Conservation (phyloP, 1,140 invertebrate species). For the Brachionus rotundiformis region DNA sequence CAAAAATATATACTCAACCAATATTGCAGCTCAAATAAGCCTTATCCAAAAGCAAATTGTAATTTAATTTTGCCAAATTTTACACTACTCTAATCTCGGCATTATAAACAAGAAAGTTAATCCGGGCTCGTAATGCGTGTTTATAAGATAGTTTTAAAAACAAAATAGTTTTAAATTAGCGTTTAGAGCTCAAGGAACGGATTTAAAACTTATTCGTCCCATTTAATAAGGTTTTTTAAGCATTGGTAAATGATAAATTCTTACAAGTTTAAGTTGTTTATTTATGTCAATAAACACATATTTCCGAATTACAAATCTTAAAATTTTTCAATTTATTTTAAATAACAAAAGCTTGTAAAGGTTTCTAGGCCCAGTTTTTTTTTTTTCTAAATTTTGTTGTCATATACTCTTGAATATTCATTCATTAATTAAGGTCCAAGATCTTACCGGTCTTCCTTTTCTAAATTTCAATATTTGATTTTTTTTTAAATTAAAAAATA, state of each 20-base stretch:
- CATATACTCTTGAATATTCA: background rate
- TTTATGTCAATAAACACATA: conserved; percentile 40
- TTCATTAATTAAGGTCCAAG: background rate
- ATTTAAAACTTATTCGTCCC: background rate
- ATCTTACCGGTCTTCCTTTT: background rate
- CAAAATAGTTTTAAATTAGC: conserved; percentile 20
- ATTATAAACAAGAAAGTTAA: conserved; percentile 46
- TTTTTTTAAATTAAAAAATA: background rate
- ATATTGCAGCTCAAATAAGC: background rate
- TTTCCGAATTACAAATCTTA: conserved; percentile 32
- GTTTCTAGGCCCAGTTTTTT: background rate
- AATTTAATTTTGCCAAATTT: conserved; percentile 12
- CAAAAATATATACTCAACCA: conserved; percentile 5
- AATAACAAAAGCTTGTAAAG: background rate
- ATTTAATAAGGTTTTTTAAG: background rate
- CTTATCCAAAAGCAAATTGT: conserved; percentile 35
- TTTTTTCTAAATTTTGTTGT: background rate
- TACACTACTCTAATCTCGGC: conserved; percentile 20
- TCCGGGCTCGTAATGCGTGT: background rate
- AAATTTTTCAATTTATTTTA: background rate
- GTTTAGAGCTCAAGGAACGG: background rate
- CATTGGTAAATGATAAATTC: conserved; percentile 28
- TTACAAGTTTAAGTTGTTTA: conserved; percentile 40
- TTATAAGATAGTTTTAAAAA: background rate
- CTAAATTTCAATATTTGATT: background rate